Conservation (phyloP, 1,140 invertebrate genomes). For the Aleiodes sp. region DNA sequence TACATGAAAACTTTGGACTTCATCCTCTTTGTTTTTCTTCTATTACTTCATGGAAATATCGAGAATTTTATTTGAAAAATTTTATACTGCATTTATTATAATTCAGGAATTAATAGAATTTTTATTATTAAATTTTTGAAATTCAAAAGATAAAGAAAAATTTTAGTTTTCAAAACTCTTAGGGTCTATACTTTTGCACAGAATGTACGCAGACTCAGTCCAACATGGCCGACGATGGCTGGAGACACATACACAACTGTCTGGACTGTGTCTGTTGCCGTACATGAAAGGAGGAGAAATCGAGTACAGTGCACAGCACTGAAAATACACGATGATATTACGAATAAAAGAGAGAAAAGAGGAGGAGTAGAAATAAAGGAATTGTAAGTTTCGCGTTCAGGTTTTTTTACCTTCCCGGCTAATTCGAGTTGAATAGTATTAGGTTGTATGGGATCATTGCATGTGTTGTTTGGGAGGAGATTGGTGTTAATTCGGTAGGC, state of each 20-base stretch:
- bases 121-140: not conserved
- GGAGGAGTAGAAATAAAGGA: no score
- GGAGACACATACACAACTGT: conserved; percentile 12
- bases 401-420: no score
- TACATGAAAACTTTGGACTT: no score
- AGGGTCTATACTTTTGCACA: conserved; percentile 3
- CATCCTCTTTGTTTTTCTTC: no score
- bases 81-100: no score
- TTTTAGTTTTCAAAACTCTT: not conserved
- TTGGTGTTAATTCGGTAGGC: not conserved
- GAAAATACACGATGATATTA: no score
- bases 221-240: conserved; percentile 42
- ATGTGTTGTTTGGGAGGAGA: not conserved
- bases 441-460: not conserved
- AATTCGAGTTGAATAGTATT: conserved; percentile 7
- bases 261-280: not conserved
- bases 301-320: no score
- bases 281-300: not conserved
- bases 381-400: no score
- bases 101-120: no score
- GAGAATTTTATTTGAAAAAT: not conserved
- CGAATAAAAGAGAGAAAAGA: no score
- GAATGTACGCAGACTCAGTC: conserved; percentile 38
- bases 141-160: not conserved
- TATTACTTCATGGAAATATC: not conserved